These are phyloP conservation scores for Diachasmimorpha longicaudata DNA, from an alignment of 1,140 invertebrate genomes.

Conservation along the genomic window DNA sequence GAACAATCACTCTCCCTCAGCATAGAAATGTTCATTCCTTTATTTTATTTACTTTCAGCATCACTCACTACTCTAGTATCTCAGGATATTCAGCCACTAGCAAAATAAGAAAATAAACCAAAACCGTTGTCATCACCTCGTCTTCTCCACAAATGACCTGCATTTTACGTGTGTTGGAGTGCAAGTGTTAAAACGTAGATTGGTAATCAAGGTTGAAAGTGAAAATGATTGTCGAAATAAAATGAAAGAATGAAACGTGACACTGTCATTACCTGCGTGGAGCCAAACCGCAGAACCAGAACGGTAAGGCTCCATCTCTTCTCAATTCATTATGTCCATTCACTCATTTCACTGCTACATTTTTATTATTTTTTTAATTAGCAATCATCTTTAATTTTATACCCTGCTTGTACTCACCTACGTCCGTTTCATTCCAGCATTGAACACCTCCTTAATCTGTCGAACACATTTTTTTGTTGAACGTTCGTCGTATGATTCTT, in stretches of 20 bases:
- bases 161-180: constrained; percentile 47
- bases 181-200: constrained; percentile 24
- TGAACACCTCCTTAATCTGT: neutral
- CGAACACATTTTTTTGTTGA: neutral
- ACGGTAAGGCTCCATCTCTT: constrained; percentile 49
- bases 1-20: neutral
- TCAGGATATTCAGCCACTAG: neutral
- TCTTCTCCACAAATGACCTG: constrained; percentile 32
- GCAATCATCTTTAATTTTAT: too few relatives aligned
- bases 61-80: neutral
- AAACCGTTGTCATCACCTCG: constrained; percentile 18
- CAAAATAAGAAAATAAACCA: neutral
- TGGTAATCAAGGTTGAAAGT: constrained; percentile 11
- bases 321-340: neutral
- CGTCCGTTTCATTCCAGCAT: neutral
- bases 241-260: constrained; percentile 63
- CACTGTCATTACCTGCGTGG: constrained; percentile 60
- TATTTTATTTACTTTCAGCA: neutral
- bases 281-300: constrained; percentile 58
- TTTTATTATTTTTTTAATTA: too few relatives aligned
- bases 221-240: constrained; percentile 49
- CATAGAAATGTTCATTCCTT: neutral
- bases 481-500: neutral
- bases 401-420: neutral
- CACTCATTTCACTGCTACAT: neutral